Evolutionary conservation across 1,140 invertebrate species (phyloP), one percentile per base, ranked within the genome.

Genomic region (Drosophila novamexicana): DNA sequence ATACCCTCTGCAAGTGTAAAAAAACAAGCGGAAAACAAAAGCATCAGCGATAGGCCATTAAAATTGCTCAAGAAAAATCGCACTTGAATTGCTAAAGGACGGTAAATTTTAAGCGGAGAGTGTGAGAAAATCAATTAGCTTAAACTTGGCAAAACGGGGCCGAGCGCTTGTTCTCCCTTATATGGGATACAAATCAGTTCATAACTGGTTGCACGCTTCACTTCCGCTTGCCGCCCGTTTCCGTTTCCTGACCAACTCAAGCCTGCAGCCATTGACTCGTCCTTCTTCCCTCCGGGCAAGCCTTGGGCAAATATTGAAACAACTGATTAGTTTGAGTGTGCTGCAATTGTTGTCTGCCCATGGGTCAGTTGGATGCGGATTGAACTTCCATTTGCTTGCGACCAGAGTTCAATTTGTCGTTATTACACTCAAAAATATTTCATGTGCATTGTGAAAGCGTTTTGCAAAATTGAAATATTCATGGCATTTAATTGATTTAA

Each of bases 261-360:
- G 34, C 12, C 50, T 7, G 45, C 42, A 64, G 1, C 32, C 16
- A 50, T 50, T 50, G 49, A 50, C 52, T 14, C 9, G 9, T 12
- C 9, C 3, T 37, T 14, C 7, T n/a, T 9, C 9, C 3, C 42
- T 14, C 7, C 29, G 16, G 44, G 47, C 54, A 52, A 12, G 58
- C 66, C 66, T 71, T 58, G 62, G 79, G 68, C 63, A 83, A 86
- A 86, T 86, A 86, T 86, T 86, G 83, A 79, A 86, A 86, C 83
- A 86, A 88, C 83, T 86, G 83, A 86, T 86, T 86, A 86, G 83
- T 86, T 86, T 79, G 83, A 83, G 83, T 88, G 82, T 73, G 64
- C 65, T 67, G 53, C 70, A 70, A 73, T 71, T 82, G 80, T 76
- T 49, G 12, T 54, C 10, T 58, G 1, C 5, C 10, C 40, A 10